Evolutionary conservation across 23 tunicate genomes (phyloP).

Genomic region (Ciona savignyi): DNA sequence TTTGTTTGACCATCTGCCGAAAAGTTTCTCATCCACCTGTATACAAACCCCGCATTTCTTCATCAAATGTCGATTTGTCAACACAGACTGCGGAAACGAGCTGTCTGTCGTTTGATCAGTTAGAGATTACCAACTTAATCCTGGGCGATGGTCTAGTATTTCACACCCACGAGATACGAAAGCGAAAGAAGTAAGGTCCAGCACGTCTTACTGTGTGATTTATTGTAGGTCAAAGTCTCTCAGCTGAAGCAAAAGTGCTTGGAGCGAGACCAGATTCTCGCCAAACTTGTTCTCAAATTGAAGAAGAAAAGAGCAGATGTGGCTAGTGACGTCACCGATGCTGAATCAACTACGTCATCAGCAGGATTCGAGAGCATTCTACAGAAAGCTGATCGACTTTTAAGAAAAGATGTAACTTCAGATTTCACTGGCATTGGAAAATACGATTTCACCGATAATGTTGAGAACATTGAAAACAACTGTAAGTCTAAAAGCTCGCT

Average conservation of each 20-base stretch:
- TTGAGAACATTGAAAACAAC: not conserved
- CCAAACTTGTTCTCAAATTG: slow-evolving; percentile 47
- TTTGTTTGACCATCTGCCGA: no score
- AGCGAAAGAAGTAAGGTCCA: no score
- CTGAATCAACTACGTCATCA: slow-evolving; percentile 29
- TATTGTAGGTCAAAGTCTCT: slow-evolving; percentile 45
- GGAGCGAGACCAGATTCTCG: slow-evolving; percentile 58
- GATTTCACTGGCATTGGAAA: not conserved
- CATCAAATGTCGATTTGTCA: no score
- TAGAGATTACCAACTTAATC: no score
- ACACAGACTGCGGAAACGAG: no score
- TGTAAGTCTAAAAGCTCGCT: no score
- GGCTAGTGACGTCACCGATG: slow-evolving; percentile 3
- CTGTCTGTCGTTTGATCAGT: no score
- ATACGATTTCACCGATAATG: not conserved
- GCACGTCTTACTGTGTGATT: not conserved
- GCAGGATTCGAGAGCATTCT: slow-evolving; percentile 22
- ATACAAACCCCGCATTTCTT: no score
- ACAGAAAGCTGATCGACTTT: slow-evolving; percentile 34
- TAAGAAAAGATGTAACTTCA: not conserved
- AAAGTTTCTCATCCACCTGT: no score
- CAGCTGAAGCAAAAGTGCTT: slow-evolving; percentile 59
- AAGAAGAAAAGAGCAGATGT: slow-evolving; percentile 9
- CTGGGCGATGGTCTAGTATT: no score
- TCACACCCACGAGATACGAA: no score